Evolutionary conservation across 1,140 invertebrate species (phyloP).

Genomic region (Cardiocondyla obscurior): DNA sequence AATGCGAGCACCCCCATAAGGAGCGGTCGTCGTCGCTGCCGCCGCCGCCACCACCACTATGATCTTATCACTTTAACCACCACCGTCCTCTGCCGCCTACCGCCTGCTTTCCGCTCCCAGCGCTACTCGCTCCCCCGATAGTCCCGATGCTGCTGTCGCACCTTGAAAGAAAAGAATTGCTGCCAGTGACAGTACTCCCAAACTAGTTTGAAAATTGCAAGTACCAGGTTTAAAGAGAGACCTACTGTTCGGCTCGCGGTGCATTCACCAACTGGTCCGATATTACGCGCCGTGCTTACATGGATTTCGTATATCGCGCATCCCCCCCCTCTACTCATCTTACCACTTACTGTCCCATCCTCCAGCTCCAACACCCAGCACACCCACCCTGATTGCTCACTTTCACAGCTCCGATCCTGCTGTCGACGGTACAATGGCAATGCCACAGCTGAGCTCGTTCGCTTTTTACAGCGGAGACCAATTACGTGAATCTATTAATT

Average conservation of each 20-base stretch:
- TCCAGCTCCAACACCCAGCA: no score
- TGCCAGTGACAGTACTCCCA: neutral
- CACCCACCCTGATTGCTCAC: constrained; percentile 50
- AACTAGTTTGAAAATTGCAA: constrained; percentile 1
- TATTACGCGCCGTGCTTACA: constrained; percentile 3
- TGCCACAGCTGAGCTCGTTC: neutral
- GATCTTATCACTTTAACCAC: no score
- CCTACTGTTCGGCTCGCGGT: constrained; percentile 7
- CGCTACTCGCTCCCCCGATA: no score
- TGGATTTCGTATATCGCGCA: constrained; percentile 18
- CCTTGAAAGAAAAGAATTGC: neutral
- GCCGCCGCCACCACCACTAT: neutral
- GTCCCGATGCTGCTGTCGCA: no score
- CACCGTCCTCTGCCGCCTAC: neutral
- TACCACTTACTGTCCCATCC: neutral
- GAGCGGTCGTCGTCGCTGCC: neutral
- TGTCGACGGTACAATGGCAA: neutral
- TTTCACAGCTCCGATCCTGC: constrained; percentile 43
- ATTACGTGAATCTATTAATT: no score
- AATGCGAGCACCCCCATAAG: constrained; percentile 33
- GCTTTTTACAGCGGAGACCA: neutral
- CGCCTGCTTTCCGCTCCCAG: no score
- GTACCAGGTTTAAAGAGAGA: neutral
- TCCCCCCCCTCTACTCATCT: constrained; percentile 12
- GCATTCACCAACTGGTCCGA: constrained; percentile 68